Conservation (phyloP, 2,797 vertebrate species). For the Ataeniobius toweri region DNA sequence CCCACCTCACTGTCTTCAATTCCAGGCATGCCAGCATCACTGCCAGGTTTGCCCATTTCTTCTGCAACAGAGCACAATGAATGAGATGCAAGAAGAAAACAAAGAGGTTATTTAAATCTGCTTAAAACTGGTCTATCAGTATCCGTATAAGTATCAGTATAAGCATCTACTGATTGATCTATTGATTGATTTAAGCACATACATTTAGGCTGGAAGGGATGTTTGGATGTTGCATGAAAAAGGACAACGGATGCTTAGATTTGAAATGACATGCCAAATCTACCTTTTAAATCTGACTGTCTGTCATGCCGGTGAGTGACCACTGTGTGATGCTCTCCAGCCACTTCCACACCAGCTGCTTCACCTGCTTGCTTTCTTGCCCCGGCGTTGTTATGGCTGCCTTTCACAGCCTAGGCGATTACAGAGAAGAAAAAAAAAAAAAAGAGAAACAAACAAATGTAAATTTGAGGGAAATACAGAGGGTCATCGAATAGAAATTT, state of each 20-base stretch:
- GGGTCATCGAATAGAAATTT: background rate
- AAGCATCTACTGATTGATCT: background rate
- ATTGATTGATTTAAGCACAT: background rate
- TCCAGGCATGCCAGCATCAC: conserved; percentile 98
- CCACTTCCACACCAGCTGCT: conserved; percentile 40
- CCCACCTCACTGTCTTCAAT: conserved; percentile 95
- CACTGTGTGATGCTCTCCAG: conserved; percentile 74
- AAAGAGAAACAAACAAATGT: conserved; percentile 1
- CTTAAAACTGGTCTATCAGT: too few relatives aligned
- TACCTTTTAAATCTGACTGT: conserved; percentile 76
- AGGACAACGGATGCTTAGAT: background rate
- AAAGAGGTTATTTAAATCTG: background rate
- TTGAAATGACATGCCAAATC: background rate
- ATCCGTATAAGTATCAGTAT: background rate
- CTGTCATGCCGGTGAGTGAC: conserved; percentile 59
- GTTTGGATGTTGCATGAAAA: background rate
- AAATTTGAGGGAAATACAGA: background rate
- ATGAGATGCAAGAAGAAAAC: background rate
- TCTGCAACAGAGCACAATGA: conserved; percentile 61
- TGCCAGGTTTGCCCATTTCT: conserved; percentile 88
- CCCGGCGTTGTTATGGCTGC: conserved; percentile 40
- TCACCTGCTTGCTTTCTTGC: conserved; percentile 37
- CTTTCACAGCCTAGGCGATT: conserved; percentile 27
- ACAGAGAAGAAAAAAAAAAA: background rate
- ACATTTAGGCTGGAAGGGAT: background rate